phyloP scores from a whole-genome alignment of 2,797 vertebrate genomes.

The Syngnathus acus region DNA sequence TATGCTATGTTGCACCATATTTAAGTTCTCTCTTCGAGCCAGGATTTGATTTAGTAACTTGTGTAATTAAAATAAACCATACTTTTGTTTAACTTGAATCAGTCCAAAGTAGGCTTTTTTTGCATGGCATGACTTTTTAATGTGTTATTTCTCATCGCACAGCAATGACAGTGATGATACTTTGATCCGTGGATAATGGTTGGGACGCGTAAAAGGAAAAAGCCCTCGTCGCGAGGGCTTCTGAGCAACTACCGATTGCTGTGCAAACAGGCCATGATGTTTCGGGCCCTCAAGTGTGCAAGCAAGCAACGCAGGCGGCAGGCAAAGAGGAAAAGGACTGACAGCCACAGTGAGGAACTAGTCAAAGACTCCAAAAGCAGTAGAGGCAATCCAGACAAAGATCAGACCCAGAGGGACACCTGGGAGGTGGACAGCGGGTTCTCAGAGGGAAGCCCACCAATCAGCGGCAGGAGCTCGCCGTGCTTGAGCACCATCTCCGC shows the following conservation, averaged over 20 bases:
- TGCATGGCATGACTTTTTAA: not conserved
- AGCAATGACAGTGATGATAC: constrained; percentile 23
- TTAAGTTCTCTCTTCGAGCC: no score
- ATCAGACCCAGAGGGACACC: constrained; percentile 15
- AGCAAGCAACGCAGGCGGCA: constrained; percentile 27
- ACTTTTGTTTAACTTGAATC: no score
- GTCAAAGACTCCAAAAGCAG: constrained; percentile 14
- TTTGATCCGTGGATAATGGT: constrained; percentile 18
- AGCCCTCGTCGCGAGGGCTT: constrained; percentile 14
- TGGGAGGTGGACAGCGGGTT: constrained; percentile 72
- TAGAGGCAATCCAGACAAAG: accelerated
- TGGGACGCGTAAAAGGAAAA: constrained; percentile 10
- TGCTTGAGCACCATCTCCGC: constrained; percentile 11
- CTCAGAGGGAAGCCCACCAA: constrained; percentile 56
- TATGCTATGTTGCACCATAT: not conserved
- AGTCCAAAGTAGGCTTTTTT: not conserved
- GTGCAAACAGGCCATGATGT: constrained; percentile 28
- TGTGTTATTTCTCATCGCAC: not conserved
- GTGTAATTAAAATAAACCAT: no score
- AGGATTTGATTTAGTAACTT: no score
- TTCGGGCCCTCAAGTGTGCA: constrained; percentile 11
- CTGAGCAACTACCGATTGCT: constrained; percentile 32
- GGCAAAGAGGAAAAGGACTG: constrained; percentile 28
- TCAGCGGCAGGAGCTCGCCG: constrained; percentile 60
- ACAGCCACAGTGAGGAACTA: not conserved